phyloP scores from a whole-genome alignment of 2,797 vertebrate species.

The Silurus lanzhouensis region DNA sequence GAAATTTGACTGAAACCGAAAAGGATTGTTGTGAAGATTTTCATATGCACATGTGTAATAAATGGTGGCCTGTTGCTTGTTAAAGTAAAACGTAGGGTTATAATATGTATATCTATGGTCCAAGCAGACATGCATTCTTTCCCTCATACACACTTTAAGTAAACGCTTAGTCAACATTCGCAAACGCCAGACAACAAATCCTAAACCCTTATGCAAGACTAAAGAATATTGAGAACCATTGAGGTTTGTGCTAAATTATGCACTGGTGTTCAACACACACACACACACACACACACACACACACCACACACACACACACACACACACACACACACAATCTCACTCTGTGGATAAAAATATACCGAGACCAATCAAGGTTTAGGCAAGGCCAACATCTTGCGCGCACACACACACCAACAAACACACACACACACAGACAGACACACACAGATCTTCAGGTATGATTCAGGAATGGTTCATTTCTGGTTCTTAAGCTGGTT shows the following conservation, averaged over 20 bases:
- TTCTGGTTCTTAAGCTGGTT: conserved; percentile 85
- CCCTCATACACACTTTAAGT: conserved; percentile 36
- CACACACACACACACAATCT: not conserved
- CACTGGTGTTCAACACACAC: not conserved
- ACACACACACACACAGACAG: conserved; percentile 51
- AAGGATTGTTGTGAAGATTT: too few relatives aligned
- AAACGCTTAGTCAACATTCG: conserved; percentile 21
- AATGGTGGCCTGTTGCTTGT: not conserved
- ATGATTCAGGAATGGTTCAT: conserved; percentile 76
- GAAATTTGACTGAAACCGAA: not conserved
- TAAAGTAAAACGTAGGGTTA: not conserved
- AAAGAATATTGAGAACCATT: not conserved
- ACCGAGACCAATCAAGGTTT: conserved; percentile 60
- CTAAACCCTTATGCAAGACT: conserved; percentile 14
- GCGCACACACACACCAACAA: not conserved
- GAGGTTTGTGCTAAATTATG: conserved; percentile 15
- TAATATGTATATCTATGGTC: conserved; percentile 6
- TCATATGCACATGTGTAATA: not conserved
- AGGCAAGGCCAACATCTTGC: conserved; percentile 57
- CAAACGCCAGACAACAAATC: conserved; percentile 49
- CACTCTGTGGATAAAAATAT: conserved; percentile 28
- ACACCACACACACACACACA: conserved; percentile 36
- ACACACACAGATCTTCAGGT: conserved; percentile 56
- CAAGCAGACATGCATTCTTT: conserved; percentile 42
- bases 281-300: not conserved